These are phyloP conservation scores for Liparis tanakae DNA, from an alignment of 2,797 vertebrate species.

Conservation along the genomic window DNA sequence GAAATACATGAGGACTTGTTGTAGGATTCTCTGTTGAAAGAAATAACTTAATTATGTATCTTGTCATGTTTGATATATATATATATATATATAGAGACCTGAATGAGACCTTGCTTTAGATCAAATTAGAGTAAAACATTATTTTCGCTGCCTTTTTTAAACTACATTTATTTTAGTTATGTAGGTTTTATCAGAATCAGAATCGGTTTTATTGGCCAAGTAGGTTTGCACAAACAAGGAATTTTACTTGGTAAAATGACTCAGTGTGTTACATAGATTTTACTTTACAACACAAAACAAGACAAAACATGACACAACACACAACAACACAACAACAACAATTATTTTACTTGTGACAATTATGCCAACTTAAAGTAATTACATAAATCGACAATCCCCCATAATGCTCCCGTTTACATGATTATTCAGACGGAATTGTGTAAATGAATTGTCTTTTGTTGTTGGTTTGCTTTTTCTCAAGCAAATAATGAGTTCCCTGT, in stretches of 20 bases:
- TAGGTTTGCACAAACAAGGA: too few species aligned
- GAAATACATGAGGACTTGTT: background rate
- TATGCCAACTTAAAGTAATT: constrained; percentile 32
- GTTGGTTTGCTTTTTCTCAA: too few species aligned
- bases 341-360: constrained; percentile 18
- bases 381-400: constrained; percentile 30
- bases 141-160: background rate
- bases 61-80: background rate
- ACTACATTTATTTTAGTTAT: background rate
- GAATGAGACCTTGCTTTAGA: background rate
- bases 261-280: too few species aligned
- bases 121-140: background rate
- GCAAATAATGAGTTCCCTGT: too few species aligned
- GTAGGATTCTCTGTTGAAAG: background rate
- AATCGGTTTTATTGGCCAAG: too few species aligned
- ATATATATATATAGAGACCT: background rate
- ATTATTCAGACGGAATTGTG: constrained; percentile 25
- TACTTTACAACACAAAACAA: too few species aligned
- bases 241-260: too few species aligned
- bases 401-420: constrained; percentile 42
- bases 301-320: too few species aligned
- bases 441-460: constrained; percentile 40
- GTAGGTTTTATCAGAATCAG: too few species aligned
- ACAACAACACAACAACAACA: too few species aligned
- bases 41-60: background rate